Conservation (phyloP, 2,113 vertebrate species). For the Barbus barbus region DNA sequence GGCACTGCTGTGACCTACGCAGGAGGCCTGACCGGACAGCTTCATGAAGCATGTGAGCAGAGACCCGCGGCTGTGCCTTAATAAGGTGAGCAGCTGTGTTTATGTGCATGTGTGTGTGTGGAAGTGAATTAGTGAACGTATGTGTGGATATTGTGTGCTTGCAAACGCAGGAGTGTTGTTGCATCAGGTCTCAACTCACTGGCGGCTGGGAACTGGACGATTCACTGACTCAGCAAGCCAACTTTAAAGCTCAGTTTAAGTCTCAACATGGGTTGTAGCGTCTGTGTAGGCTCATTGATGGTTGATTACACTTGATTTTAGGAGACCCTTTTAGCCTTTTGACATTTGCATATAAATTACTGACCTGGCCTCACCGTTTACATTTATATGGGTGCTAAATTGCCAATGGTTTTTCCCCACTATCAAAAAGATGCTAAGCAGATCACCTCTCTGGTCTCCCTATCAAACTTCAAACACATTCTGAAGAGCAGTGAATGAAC, state of each 20-base stretch:
- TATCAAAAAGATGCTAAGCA: too few species aligned
- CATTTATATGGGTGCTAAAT: too few species aligned
- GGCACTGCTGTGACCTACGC: not conserved
- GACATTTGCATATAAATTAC: too few species aligned
- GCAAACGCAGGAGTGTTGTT: not conserved
- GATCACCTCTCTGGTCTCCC: too few species aligned
- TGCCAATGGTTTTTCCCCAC: too few species aligned
- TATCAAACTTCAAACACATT: too few species aligned
- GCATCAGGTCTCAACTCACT: slow-evolving; percentile 59
- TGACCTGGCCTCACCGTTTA: too few species aligned
- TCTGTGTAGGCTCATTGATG: too few species aligned
- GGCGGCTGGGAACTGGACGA: slow-evolving; percentile 41
- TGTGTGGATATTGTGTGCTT: slow-evolving; percentile 23
- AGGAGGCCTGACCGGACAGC: not conserved
- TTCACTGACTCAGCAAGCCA: slow-evolving; percentile 60
- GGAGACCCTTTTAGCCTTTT: too few species aligned
- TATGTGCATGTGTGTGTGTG: not conserved
- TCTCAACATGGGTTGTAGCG: slow-evolving; percentile 47
- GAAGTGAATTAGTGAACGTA: not conserved
- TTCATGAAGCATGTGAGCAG: not conserved
- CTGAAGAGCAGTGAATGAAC: too few species aligned
- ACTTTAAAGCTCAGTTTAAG: slow-evolving; percentile 56
- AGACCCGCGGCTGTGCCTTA: not conserved
- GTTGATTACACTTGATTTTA: too few species aligned
- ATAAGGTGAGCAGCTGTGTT: slow-evolving; percentile 14